Evolutionary conservation across 92 coral and sea anemone species (phyloP), one percentile per base, ranked within the genome.

Genomic region (Zoanthus sansibaricus): DNA sequence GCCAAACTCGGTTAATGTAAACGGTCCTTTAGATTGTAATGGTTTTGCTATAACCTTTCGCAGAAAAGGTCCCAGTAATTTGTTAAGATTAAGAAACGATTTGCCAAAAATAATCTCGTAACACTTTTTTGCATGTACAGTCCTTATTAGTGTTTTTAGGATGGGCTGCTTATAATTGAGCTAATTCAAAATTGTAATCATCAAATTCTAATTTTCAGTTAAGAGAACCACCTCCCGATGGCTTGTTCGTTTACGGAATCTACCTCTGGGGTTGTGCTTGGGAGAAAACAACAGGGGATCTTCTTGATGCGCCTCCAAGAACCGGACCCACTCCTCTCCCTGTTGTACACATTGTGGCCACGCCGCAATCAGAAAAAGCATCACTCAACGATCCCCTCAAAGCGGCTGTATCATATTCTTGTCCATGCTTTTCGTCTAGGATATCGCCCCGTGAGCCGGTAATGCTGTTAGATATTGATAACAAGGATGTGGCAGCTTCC

Each of bases 211-310:
- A 49, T 10, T 52, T 62, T 13, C 82, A 97, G 99, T 89, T 97
- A 8, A 91, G 99, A 52, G 99, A 97, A 74, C 99, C 99, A 16
- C 99, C 99, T n/a, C 88, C 93, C 47, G 99, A 97, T 72, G 99
- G 99, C 12, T 92, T 97, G 85, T 97, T 97, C 82, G 94, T 95
- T 14, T 97, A 97, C 78, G 99, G 99, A 62, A 89, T 97, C 75
- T 95, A 95, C 75, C 96, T 97, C 73, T 97, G 99, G 99, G 99
- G 98, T 16, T 97, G 99, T 82, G 99, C 99, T 0, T 97, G 99
- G 99, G 99, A 97, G 91, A 97, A 97, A 83, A 97, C 99, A 7
- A 97, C 99, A 17, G 99, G 98, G n/a, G 99, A 97, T 87, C 98
- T 97, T 9, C 83, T 97, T 75, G 99, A 97, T 64, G 98, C 99